Base-by-base conservation (phyloP, 2,113 vertebrate species). In the Trematocara marginatum region DNA sequence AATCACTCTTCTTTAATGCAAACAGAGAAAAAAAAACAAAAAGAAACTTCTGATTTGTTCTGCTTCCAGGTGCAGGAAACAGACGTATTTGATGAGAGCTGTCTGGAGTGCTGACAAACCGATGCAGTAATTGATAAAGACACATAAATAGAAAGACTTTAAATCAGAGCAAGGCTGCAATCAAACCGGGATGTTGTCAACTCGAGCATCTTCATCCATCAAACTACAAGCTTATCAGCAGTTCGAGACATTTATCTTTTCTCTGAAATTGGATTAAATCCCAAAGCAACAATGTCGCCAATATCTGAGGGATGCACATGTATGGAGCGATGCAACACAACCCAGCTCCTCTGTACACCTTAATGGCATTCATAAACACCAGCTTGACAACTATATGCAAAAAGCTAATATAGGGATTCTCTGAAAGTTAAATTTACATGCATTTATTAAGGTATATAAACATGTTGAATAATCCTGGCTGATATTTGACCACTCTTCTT, bases 91-190 rank as follows among this genome's bases (percentile, higher is more conserved):
- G 86, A 83, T 90, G 84, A 66, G 88, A 92, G 61, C 53, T 54
- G 79, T 86, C 84, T 82, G 64, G n/a, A 76, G 64, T 4, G 12
- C 79, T 89, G 90, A 91, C 76, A 93, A 87, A 88, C 74, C 42
- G 38, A 71, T 29, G 61, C 47, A 76, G 89, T 86, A 80, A 94
- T 83, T 86, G 87, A 95, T 89, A 86, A 78, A 92, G 88, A 90
- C 89, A 40, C 45, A 54, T 51, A 88, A 82, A 87, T 38, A 86
- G 79, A 82, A 82, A 12, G 54, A 78, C 64, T 59, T 93, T 92
- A 85, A 86, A 90, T 90, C 89, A 86, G 42, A 35, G 18, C 64
- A 26, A 20, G 49, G 76, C 56, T 59, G 38, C 51, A 42, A 91
- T 92, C 88, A 91, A 86, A 56, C 23, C 6, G 31, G 53, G 84